Conservation (phyloP, 1,140 invertebrate genomes). For the Phymorhynchus buccinoides region DNA sequence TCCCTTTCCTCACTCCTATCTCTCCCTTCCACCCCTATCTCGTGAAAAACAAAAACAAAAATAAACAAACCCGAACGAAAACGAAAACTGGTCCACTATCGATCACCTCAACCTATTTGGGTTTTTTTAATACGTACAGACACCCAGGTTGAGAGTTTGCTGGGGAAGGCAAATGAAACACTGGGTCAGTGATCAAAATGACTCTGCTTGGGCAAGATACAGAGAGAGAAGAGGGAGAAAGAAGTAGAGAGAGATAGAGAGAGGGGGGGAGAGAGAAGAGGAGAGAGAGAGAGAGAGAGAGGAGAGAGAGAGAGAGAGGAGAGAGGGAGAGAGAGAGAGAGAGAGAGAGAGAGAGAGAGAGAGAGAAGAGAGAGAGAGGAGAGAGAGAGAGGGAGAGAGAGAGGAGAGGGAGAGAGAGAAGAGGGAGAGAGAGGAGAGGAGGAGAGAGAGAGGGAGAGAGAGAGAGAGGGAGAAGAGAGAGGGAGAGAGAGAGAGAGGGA, state of each 20-base stretch:
- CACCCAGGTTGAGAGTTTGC: no score
- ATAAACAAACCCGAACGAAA: neutral
- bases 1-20: neutral
- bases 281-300: neutral
- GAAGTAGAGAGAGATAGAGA: no score
- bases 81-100: neutral
- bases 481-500: no score
- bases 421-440: neutral
- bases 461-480: neutral
- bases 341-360: neutral
- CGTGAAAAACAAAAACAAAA: slow-evolving; percentile 4
- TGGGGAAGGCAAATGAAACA: no score
- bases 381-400: neutral
- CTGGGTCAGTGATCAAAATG: no score
- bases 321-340: neutral
- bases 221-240: neutral
- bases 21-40: no score
- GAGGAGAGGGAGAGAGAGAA: neutral
- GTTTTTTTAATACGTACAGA: no score
- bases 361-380: neutral
- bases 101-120: no score
- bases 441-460: neutral
- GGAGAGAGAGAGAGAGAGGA: neutral
- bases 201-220: neutral
- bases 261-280: no score